Conservation (phyloP, 2,113 vertebrate genomes). For the Propithecus coquereli region DNA sequence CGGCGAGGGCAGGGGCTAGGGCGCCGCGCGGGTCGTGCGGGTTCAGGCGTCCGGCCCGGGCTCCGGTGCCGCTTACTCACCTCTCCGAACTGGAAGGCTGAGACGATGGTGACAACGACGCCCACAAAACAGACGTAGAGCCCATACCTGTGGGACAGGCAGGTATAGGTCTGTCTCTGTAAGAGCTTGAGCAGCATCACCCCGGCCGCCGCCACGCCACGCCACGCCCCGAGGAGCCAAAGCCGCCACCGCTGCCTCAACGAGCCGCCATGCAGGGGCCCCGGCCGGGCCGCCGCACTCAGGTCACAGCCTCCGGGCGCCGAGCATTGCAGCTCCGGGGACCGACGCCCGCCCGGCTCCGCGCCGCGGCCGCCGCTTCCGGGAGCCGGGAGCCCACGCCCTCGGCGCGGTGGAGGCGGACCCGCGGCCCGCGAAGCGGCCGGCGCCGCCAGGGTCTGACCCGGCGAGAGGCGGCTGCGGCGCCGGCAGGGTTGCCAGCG, state of each 20-base stretch:
- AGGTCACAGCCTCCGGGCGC: not conserved
- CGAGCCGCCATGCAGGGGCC: constrained; percentile 28
- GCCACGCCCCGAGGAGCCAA: not conserved
- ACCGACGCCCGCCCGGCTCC: constrained; percentile 25
- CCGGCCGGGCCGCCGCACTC: not conserved
- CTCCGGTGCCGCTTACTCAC: constrained; percentile 79
- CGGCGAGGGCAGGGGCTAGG: not conserved
- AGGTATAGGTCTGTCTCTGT: constrained; percentile 97
- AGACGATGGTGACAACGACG: constrained; percentile 96
- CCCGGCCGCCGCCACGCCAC: constrained; percentile 29
- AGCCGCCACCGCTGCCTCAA: constrained; percentile 23
- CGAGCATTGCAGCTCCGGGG: constrained; percentile 34
- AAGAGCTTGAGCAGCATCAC: constrained; percentile 96
- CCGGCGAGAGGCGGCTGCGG: not conserved
- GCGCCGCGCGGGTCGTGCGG: not conserved
- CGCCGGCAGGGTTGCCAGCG: not conserved
- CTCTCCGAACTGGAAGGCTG: constrained; percentile 98
- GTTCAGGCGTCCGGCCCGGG: rapidly evolving
- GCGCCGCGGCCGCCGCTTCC: constrained; percentile 66
- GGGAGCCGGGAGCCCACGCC: constrained; percentile 67
- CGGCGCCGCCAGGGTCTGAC: constrained; percentile 5
- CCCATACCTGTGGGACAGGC: constrained; percentile 96
- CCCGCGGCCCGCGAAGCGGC: not conserved
- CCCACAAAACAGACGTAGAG: constrained; percentile 97
- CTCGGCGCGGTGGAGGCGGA: constrained; percentile 59